Evolutionary conservation across 2,113 vertebrate species (phyloP).

Genomic region (mouse (Mus musculus)): DNA sequence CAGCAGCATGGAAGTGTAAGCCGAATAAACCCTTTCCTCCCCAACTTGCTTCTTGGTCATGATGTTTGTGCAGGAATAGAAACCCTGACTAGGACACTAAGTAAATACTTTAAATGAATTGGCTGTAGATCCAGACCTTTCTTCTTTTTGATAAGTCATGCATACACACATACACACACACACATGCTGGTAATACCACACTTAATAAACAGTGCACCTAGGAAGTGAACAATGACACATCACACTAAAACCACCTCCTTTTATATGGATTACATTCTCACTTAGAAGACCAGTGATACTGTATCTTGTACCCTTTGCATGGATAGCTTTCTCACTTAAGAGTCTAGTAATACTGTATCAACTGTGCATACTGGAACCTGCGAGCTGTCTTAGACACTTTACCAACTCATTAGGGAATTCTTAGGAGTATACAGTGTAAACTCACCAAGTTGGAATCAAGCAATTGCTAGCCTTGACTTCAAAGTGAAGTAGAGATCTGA

Average conservation of each 20-base stretch:
- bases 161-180: not conserved
- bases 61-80: too few relatives aligned
- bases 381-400: not conserved
- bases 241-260: not conserved
- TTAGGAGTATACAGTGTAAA: not conserved
- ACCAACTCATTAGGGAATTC: not conserved
- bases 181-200: not conserved
- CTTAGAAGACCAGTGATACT: not conserved
- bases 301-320: not conserved
- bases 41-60: too few relatives aligned
- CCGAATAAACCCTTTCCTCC: too few relatives aligned
- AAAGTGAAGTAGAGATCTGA: constrained; percentile 7
- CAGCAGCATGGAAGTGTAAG: too few relatives aligned
- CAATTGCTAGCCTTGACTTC: not conserved
- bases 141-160: not conserved
- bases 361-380: not conserved
- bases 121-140: not conserved
- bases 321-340: not conserved
- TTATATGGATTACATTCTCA: not conserved
- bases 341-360: not conserved
- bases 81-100: too few relatives aligned
- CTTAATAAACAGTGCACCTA: not conserved
- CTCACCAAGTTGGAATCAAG: not conserved
- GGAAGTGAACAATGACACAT: not conserved
- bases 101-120: not conserved